A percentile compares a stretch with the other conserved stretches of the same genome.
phyloP scores from a whole-genome alignment of 1,140 invertebrate genomes.

The Episyrphus balteatus region DNA sequence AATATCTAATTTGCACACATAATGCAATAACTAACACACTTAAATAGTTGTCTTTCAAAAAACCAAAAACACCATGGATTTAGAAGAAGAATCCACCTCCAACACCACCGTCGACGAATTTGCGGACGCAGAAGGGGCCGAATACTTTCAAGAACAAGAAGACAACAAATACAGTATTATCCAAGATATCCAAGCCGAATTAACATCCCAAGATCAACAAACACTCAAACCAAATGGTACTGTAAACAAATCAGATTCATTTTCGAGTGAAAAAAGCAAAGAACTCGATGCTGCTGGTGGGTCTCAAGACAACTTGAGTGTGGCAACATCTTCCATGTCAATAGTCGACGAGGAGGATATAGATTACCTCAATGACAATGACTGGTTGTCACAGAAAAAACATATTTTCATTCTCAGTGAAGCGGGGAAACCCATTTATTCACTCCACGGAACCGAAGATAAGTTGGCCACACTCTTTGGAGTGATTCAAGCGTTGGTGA shows the following conservation, averaged over 20 bases:
- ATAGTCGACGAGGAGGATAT: slow-evolving; percentile 27
- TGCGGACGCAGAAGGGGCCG: too few relatives aligned
- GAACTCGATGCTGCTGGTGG: background rate
- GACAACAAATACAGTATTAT: background rate
- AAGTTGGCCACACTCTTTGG: slow-evolving; percentile 89
- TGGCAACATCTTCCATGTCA: background rate
- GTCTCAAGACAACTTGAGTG: background rate
- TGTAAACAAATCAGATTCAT: slow-evolving; percentile 4
- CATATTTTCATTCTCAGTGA: slow-evolving; percentile 92
- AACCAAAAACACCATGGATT: too few relatives aligned
- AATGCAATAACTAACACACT: too few relatives aligned
- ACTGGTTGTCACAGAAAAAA: slow-evolving; percentile 73
- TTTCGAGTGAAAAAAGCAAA: slow-evolving; percentile 1
- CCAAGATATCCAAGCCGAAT: background rate
- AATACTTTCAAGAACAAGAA: background rate
- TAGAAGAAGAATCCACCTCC: too few relatives aligned
- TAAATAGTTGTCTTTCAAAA: too few relatives aligned
- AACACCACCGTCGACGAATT: too few relatives aligned
- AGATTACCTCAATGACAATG: slow-evolving; percentile 47
- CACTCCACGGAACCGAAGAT: slow-evolving; percentile 89
- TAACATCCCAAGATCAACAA: background rate
- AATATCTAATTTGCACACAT: too few relatives aligned
- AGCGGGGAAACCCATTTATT: slow-evolving; percentile 93
- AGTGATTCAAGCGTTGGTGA: slow-evolving; percentile 89
- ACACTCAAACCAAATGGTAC: background rate